Base-by-base conservation (phyloP, 2,888 invertebrate species). In the Maniola hyperantus region DNA sequence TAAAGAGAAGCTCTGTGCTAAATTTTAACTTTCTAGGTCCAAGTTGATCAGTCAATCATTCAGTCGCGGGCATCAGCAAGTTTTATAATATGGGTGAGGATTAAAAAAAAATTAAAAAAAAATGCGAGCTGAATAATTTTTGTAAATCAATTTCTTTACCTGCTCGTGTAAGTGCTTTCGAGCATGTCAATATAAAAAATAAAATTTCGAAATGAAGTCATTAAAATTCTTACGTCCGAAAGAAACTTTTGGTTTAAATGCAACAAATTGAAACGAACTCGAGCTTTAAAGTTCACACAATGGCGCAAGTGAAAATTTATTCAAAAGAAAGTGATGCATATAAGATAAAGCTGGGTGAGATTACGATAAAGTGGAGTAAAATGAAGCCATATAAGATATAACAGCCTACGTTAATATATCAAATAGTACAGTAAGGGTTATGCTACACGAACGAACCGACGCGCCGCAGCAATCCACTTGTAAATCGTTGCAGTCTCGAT, bases 341-440 rank as follows among this genome's bases (percentile, higher is more conserved):
- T 20, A 44, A 39, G 63, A 63, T 63, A 46, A 57, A 57, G 51
- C 34, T 13, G 42, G 39, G 15, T 55, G 39, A 66, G 26, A 57
- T 55, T 39, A 63, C 53, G 62, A 63, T 63, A 54, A 62, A 51
- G 42, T 57, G n/a, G 61, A 42, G 34, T 58, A 65, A 46, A 69
- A 58, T 62, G 33, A 44, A 62, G 58, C 20, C 73, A 66, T 69
- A 68, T 79, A 78, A 76, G 76, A 79, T 79, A 78, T 77, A 75
- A 73, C 67, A 71, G 76, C 73, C 76, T 82, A 85, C 84, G 85
- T 88, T 85, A 79, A 79, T 82, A 80, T 82, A 74, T 79, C 79
- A 85, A 88, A 89, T 89, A 86, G 88, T 85, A 89, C 85, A 86
- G 84, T 83, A 83, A 82, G 85, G 70, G 42, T 13, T 0, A 1